Percentiles rank a stretch among this genome's conserved stretches.
phyloP scores from a whole-genome alignment of 2,888 invertebrate species.

The Epsilonema sp. region DNA sequence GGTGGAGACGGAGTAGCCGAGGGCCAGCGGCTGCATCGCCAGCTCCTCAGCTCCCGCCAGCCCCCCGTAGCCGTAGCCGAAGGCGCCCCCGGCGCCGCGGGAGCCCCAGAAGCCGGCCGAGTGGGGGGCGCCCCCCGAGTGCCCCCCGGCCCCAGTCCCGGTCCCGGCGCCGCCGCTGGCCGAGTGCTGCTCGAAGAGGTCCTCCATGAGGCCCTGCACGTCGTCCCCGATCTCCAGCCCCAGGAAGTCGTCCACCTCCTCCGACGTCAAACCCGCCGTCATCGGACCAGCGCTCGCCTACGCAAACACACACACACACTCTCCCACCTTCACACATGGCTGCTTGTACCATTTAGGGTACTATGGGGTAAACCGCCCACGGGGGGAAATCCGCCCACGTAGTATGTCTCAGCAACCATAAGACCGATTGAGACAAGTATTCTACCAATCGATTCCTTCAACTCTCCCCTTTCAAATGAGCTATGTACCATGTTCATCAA shows the following conservation, averaged over 20 bases:
- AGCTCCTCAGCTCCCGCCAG: background rate
- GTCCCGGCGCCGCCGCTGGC: background rate
- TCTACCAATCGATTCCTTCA: no score
- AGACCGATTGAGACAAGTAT: no score
- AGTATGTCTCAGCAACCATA: no score
- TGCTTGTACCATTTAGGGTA: no score
- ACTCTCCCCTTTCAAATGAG: no score
- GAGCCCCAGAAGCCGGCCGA: background rate
- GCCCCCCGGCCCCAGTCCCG: background rate
- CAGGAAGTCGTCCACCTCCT: conserved; percentile 4
- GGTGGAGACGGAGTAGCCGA: conserved; percentile 90
- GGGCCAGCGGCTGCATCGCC: conserved; percentile 81
- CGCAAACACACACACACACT: no score
- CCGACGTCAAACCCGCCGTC: no score
- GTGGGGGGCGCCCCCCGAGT: background rate
- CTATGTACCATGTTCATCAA: no score
- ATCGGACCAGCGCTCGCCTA: background rate
- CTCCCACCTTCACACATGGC: no score
- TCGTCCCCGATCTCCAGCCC: background rate
- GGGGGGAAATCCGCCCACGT: no score
- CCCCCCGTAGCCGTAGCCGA: no score
- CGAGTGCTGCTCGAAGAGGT: conserved; percentile 5
- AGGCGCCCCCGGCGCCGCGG: background rate
- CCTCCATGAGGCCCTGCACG: conserved; percentile 7
- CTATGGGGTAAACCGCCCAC: no score